A percentile compares a stretch with the other conserved stretches of the same genome.
phyloP scores from a whole-genome alignment of 2,888 invertebrate genomes.

The Autographa gamma region DNA sequence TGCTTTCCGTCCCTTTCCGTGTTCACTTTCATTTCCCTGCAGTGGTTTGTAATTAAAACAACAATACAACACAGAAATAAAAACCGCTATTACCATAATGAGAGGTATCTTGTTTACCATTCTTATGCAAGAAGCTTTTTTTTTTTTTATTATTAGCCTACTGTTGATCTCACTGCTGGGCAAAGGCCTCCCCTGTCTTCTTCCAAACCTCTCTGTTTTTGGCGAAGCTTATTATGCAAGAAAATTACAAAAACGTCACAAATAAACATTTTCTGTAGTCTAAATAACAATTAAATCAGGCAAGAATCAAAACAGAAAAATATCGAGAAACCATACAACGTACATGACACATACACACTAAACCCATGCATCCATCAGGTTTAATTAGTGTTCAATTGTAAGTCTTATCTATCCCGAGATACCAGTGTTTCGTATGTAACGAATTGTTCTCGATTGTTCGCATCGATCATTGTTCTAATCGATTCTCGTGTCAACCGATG shows the following conservation, averaged over 20 bases:
- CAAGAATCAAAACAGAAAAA: not conserved
- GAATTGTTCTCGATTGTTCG: slow-evolving; percentile 65
- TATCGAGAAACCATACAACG: slow-evolving; percentile 8
- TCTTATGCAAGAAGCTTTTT: no score
- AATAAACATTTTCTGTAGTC: not conserved
- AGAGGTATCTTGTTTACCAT: no score
- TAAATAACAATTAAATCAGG: slow-evolving; percentile 1
- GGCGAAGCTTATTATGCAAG: no score
- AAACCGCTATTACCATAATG: not conserved
- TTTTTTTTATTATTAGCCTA: no score
- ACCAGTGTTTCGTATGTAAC: slow-evolving; percentile 64
- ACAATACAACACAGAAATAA: slow-evolving; percentile 3
- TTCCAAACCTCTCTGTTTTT: no score
- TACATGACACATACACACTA: slow-evolving; percentile 22
- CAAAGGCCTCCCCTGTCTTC: no score
- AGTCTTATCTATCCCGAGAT: slow-evolving; percentile 63
- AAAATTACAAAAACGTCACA: not conserved
- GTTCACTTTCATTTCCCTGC: slow-evolving; percentile 1
- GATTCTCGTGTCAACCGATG: slow-evolving; percentile 54
- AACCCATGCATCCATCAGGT: slow-evolving; percentile 73
- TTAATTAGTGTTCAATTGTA: slow-evolving; percentile 75
- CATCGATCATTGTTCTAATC: slow-evolving; percentile 69
- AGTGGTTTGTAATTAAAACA: slow-evolving; percentile 4
- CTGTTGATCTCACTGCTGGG: no score
- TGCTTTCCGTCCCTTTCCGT: not conserved